Conservation (phyloP, 2,888 invertebrate genomes). For the Griposia aprilina region DNA sequence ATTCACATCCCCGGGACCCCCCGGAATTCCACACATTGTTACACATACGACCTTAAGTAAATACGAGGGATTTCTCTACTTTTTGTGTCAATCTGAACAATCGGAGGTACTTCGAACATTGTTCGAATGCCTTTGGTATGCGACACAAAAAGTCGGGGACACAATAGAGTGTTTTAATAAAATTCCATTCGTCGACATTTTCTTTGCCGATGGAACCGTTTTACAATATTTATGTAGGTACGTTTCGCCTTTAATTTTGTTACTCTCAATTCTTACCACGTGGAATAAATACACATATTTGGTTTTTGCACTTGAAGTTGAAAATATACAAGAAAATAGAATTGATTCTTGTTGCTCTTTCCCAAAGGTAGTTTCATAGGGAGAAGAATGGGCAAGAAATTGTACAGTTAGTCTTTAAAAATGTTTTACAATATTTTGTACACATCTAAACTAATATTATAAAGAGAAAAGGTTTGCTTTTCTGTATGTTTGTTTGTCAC, state of each 20-base stretch:
- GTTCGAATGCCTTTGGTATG: slow-evolving; percentile 55
- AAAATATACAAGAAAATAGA: too few relatives aligned
- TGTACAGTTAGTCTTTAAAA: too few relatives aligned
- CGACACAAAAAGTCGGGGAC: slow-evolving; percentile 25
- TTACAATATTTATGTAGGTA: slow-evolving; percentile 11
- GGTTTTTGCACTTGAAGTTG: too few relatives aligned
- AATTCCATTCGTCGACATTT: slow-evolving; percentile 36
- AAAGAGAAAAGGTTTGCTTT: too few relatives aligned
- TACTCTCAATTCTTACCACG: too few relatives aligned
- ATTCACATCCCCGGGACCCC: slow-evolving; percentile 8
- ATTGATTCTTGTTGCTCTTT: too few relatives aligned
- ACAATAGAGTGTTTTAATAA: slow-evolving; percentile 41
- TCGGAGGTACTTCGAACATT: slow-evolving; percentile 39
- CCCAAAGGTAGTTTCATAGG: too few relatives aligned
- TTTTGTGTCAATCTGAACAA: slow-evolving; percentile 55
- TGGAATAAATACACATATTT: not conserved
- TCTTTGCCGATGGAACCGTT: slow-evolving; percentile 2
- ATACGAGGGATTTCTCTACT: slow-evolving; percentile 46
- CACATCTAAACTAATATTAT: too few relatives aligned
- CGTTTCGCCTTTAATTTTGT: not conserved
- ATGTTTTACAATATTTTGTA: too few relatives aligned
- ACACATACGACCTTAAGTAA: slow-evolving; percentile 57
- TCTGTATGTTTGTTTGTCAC: too few relatives aligned
- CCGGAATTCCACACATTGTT: slow-evolving; percentile 48
- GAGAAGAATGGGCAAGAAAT: too few relatives aligned